A percentile compares a stretch with the other conserved stretches of the same genome.
Conservation (phyloP, 2,113 vertebrate species). For the Sarotherodon lohbergeri region DNA sequence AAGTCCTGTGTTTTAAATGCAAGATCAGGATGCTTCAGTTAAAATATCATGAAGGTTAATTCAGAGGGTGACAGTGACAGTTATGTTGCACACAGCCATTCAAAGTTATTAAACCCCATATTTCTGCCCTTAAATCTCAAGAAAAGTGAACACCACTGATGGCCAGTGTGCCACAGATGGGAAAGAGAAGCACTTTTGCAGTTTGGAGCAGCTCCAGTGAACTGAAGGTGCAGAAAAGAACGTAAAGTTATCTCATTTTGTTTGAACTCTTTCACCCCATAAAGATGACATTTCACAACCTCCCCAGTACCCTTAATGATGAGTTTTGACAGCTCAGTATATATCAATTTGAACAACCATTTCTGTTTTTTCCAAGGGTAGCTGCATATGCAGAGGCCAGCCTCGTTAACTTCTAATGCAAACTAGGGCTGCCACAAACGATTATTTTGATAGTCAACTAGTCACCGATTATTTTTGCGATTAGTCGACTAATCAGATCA, state of each 20-base stretch:
- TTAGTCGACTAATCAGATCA: neutral
- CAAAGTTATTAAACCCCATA: neutral
- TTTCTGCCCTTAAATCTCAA: neutral
- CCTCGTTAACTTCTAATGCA: neutral
- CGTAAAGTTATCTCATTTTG: neutral
- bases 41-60: neutral
- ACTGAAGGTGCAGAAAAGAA: neutral
- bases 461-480: neutral
- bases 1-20: neutral
- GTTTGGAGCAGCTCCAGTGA: neutral
- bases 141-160: neutral
- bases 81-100: neutral
- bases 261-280: neutral
- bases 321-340: neutral
- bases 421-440: neutral
- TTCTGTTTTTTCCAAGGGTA: no score
- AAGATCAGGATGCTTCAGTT: neutral
- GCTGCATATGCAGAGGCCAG: neutral
- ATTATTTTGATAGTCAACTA: neutral
- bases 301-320: neutral
- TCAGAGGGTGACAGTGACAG: neutral
- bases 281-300: neutral
- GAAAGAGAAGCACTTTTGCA: neutral
- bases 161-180: neutral
- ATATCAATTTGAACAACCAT: neutral